phyloP scores from a whole-genome alignment of 2,888 invertebrate genomes.

The Frankliniella fusca region DNA sequence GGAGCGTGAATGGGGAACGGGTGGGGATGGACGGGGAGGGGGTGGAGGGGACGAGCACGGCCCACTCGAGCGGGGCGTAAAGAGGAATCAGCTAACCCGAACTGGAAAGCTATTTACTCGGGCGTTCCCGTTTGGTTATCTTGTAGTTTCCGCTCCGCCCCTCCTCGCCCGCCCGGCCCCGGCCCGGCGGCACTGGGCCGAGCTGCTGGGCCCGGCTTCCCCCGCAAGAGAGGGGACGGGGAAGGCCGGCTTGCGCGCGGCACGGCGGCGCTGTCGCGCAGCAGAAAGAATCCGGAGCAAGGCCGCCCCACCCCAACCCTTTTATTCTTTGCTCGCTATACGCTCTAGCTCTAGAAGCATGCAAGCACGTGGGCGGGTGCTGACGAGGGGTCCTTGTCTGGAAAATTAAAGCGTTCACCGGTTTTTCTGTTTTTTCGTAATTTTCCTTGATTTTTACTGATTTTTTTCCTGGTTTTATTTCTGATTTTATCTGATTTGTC shows the following conservation, averaged over 20 bases:
- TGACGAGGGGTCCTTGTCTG: too few species aligned
- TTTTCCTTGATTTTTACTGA: too few species aligned
- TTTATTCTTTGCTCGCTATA: neutral
- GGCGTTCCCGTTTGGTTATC: slow-evolving; percentile 9
- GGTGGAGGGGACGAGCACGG: neutral
- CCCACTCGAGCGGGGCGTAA: slow-evolving; percentile 13
- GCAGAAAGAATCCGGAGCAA: neutral
- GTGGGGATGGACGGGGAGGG: too few species aligned
- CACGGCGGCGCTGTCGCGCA: neutral
- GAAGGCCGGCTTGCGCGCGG: neutral
- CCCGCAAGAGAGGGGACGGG: too few species aligned
- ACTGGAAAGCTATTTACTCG: slow-evolving; percentile 12
- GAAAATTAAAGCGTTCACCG: too few species aligned
- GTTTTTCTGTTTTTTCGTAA: too few species aligned
- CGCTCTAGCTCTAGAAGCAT: neutral
- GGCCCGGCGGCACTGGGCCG: too few species aligned
- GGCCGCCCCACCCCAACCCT: neutral
- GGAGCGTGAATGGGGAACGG: too few species aligned
- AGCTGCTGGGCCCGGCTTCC: too few species aligned
- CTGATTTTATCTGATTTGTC: too few species aligned
- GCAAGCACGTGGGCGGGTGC: too few species aligned
- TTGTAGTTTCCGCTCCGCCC: neutral
- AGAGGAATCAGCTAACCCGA: slow-evolving; percentile 21
- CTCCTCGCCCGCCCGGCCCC: neutral
- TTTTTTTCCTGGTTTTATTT: too few species aligned